Evolutionary conservation across 2,797 vertebrate species (phyloP).

Genomic region (Microctenopoma lineatum): DNA sequence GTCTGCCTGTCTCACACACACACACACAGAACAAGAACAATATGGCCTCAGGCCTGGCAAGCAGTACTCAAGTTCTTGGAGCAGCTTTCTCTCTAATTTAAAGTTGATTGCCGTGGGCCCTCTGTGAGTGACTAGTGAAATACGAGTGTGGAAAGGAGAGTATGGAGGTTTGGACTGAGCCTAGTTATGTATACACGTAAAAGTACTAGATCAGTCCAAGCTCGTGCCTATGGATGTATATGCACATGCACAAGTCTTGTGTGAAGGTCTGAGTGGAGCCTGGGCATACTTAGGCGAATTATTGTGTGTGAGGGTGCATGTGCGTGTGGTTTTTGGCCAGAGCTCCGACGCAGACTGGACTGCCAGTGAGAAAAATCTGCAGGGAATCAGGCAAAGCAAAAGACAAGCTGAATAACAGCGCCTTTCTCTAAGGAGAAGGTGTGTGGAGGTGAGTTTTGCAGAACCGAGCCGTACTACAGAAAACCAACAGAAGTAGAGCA

Average conservation of each 20-base stretch:
- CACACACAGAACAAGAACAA: slow-evolving; percentile 45
- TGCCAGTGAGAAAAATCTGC: slow-evolving; percentile 64
- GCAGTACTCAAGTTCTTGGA: slow-evolving; percentile 67
- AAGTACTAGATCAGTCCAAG: slow-evolving; percentile 25
- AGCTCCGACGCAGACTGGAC: slow-evolving; percentile 39
- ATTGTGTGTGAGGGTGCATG: slow-evolving; percentile 18
- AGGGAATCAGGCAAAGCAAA: slow-evolving; percentile 61
- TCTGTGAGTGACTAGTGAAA: slow-evolving; percentile 74
- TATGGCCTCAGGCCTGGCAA: slow-evolving; percentile 75
- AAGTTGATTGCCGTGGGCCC: slow-evolving; percentile 77
- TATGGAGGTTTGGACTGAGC: slow-evolving; percentile 63
- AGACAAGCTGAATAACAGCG: slow-evolving; percentile 56
- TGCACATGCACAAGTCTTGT: slow-evolving; percentile 35
- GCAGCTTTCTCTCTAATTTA: slow-evolving; percentile 79
- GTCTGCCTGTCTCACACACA: slow-evolving; percentile 37
- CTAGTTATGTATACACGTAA: slow-evolving; percentile 46
- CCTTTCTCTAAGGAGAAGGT: slow-evolving; percentile 49
- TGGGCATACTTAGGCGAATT: slow-evolving; percentile 31
- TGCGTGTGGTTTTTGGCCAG: slow-evolving; percentile 70
- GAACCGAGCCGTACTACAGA: slow-evolving; percentile 15
- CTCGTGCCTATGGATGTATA: slow-evolving; percentile 36
- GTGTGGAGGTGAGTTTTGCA: slow-evolving; percentile 31
- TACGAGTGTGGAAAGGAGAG: slow-evolving; percentile 70
- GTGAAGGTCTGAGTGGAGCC: slow-evolving; percentile 55
- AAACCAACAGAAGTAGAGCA: slow-evolving; percentile 20